Base-by-base conservation (phyloP, 1,140 invertebrate genomes). In the Thereuonema tuberculata region DNA sequence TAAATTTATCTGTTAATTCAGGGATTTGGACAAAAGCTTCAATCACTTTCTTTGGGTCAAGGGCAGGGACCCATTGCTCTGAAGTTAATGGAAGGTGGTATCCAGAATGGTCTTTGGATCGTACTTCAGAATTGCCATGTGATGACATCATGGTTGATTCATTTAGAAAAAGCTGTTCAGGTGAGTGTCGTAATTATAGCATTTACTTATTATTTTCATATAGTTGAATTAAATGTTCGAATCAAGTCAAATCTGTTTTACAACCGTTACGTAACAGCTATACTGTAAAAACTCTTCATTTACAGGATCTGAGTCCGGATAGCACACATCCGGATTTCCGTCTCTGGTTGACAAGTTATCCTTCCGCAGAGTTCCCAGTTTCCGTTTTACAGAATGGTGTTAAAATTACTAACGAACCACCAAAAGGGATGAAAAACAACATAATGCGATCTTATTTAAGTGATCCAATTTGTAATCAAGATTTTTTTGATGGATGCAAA, bases 111-210 rank as follows among this genome's bases (percentile, higher is more conserved):
- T 20, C 75, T 73, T 1, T 72, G 71, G 71, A 68, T 72, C 28
- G 63, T 72, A 9, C 61, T 72, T 25, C 69, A 72, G 58, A 98
- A 98, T 73, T 97, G 93, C 72, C 93, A 97, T 72, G 75, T 98
- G 62, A 92, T 92, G 0, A 87, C 89, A 62, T 91, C 88, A 67
- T 97, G 91, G 82, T 94, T 97, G 92, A 82, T 84, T 0, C 82
- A 79, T 21, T 71, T 93, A 24, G 88, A 92, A 72, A 84, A 85
- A 77, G 83, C 90, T 56, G 90, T 86, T 69, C 63, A 64, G 67
- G 74, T 75, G 65, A 59, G 60, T 12, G 55, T 21, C 25, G 53
- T 61, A 37, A 62, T 59, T 55, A 63, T 61, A 43, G 63, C 61
- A 20, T 23, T 2, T 54, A 14, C 1, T n/a, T n/a, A n/a, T n/a